These are phyloP conservation scores for Thalassaphorura encarpata DNA, from an alignment of 1,140 invertebrate species.

Conservation along the genomic window DNA sequence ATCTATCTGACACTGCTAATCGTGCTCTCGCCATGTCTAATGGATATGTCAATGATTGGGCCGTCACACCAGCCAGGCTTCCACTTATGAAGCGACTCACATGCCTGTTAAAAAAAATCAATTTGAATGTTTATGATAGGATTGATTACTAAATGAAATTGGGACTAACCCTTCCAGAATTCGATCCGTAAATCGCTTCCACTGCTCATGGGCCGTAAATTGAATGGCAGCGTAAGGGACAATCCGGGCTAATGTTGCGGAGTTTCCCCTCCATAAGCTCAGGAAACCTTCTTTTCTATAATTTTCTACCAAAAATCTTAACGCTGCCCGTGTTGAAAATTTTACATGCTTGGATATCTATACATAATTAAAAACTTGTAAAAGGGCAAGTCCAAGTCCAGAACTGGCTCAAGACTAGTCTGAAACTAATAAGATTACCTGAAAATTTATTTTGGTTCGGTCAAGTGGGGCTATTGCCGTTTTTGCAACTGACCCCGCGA, in stretches of 20 bases:
- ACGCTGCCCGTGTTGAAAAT: slow-evolving; percentile 68
- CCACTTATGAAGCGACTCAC: slow-evolving; percentile 67
- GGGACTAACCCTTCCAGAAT: too few species aligned
- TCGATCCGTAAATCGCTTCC: slow-evolving; percentile 38
- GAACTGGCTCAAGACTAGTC: slow-evolving; percentile 1
- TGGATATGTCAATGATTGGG: slow-evolving; percentile 88
- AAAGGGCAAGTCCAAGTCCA: not conserved
- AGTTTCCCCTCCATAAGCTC: slow-evolving; percentile 91
- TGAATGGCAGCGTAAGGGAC: slow-evolving; percentile 95
- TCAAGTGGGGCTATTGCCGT: slow-evolving; percentile 89
- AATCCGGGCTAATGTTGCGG: slow-evolving; percentile 83
- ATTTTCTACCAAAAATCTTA: slow-evolving; percentile 61
- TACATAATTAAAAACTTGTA: slow-evolving; percentile 35
- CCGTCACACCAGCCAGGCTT: slow-evolving; percentile 85
- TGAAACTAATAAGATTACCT: slow-evolving; percentile 46
- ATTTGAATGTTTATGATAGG: not conserved
- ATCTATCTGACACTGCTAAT: slow-evolving; percentile 86
- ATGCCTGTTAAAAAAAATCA: not conserved
- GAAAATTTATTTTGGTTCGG: slow-evolving; percentile 96
- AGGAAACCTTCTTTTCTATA: slow-evolving; percentile 63
- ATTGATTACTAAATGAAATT: not conserved
- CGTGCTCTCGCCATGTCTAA: slow-evolving; percentile 92
- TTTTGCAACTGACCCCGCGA: slow-evolving; percentile 89
- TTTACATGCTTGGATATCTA: slow-evolving; percentile 51
- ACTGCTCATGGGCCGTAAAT: slow-evolving; percentile 94